A percentile compares a stretch with the other conserved stretches of the same genome.
These are phyloP conservation scores for Brachyptera risi DNA, from an alignment of 2,888 invertebrate genomes.

Conservation along the genomic window DNA sequence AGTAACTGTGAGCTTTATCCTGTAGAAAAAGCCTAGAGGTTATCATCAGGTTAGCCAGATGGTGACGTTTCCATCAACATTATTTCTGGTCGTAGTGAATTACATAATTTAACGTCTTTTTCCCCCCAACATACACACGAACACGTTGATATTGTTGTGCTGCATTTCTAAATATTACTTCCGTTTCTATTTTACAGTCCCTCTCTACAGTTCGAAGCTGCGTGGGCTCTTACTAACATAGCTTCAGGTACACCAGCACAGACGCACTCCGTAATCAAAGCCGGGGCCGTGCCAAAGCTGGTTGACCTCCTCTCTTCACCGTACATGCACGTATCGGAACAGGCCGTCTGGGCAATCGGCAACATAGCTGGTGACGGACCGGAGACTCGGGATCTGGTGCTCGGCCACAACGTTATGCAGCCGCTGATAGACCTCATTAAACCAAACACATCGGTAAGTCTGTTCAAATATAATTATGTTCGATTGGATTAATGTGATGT, in stretches of 20 bases:
- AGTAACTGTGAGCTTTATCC: too few species aligned
- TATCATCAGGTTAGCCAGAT: too few species aligned
- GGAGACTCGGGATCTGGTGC: constrained; percentile 73
- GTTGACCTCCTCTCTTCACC: constrained; percentile 66
- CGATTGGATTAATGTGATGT: too few species aligned
- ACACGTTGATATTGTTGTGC: too few species aligned
- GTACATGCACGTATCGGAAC: constrained; percentile 72
- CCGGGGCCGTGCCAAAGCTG: constrained; percentile 82
- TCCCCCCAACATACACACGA: too few species aligned
- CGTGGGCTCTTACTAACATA: constrained; percentile 97
- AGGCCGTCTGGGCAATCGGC: constrained; percentile 96
- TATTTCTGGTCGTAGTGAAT: too few species aligned
- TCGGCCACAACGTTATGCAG: constrained; percentile 65
- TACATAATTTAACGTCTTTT: too few species aligned
- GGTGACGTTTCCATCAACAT: too few species aligned
- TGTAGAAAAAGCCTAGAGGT: too few species aligned
- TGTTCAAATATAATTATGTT: too few species aligned
- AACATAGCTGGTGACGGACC: constrained; percentile 94
- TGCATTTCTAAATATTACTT: not conserved
- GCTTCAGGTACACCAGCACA: constrained; percentile 92
- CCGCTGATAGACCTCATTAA: constrained; percentile 65
- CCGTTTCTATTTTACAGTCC: constrained; percentile 50
- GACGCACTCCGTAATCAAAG: constrained; percentile 79
- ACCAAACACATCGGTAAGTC: constrained; percentile 53
- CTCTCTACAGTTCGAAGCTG: constrained; percentile 87